Evolutionary conservation across 2,888 invertebrate genomes (phyloP), one percentile per base, ranked within the genome.

Genomic region (Stenoptilia bipunctidactyla): DNA sequence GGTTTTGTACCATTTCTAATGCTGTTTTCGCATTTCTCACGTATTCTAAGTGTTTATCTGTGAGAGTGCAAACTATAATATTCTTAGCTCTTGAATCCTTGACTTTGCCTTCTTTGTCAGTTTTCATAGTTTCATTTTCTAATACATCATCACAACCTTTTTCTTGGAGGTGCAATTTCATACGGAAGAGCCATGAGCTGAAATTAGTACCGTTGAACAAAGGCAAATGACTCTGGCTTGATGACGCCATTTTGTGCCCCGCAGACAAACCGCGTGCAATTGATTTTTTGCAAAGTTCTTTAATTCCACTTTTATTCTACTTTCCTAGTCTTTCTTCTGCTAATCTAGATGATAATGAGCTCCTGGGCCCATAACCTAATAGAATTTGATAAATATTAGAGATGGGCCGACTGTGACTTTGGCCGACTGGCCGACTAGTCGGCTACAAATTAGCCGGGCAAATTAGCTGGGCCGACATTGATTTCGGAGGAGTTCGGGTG

Each of bases 41-140:
- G 15, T 36, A 27, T 27, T 40, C 40, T 15, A 40, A 10, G 12
- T 40, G 15, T 40, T 40, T 40, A 15, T 40, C 40, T 1, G 6
- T 4, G 1, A 40, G 40, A 14, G 15, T n/a, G 12, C 14, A 12
- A 8, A 40, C 40, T 9, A 40, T 27, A 6, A 36, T 2, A 14
- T 12, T 36, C 27, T 14, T 40, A 2, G 40, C 36, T 27, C 36
- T 40, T 1, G 30, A 35, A 15, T 40, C 36, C 14, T 40, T 36
- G 13, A 2, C n/a, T 10, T 34, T 34, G 13, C 25, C 13, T 1
- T 36, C 10, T 27, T 20, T 34, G n/a, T 10, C 10, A 9, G n/a
- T 12, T 34, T 20, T 34, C n/a, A n/a, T n/a, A n/a, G n/a, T n/a
- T n/a, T n/a, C n/a, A n/a, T n/a, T n/a, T n/a, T n/a, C n/a, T n/a